A percentile compares a stretch with the other conserved stretches of the same genome.
phyloP scores from a whole-genome alignment of 2,888 invertebrate genomes.

The Agrilus mali region DNA sequence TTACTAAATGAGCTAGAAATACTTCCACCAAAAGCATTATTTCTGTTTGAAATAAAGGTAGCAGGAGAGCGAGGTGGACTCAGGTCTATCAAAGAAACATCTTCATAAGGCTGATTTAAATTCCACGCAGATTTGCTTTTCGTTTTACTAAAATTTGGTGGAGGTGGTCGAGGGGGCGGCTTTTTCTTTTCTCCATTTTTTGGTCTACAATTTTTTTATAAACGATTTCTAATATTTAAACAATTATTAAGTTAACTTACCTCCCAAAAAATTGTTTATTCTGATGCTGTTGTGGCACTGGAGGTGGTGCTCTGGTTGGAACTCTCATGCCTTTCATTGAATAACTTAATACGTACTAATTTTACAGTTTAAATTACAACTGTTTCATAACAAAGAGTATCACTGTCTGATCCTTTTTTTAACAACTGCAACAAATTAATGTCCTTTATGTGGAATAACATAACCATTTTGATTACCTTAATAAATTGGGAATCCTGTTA shows the following conservation, averaged over 20 bases:
- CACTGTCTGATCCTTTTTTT: no score
- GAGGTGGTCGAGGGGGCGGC: constrained; percentile 61
- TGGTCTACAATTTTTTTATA: background rate
- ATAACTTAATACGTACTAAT: constrained; percentile 7
- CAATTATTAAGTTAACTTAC: constrained; percentile 1
- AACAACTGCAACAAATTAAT: no score
- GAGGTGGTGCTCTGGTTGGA: constrained; percentile 17
- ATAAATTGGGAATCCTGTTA: no score
- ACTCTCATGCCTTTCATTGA: constrained; percentile 17
- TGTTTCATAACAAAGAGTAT: no score
- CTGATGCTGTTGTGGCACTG: constrained; percentile 10
- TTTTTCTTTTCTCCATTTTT: constrained; percentile 40
- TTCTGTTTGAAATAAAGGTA: constrained; percentile 27
- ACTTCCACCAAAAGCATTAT: constrained; percentile 27
- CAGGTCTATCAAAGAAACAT: constrained; percentile 39
- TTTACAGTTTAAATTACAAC: background rate
- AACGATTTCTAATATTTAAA: no score
- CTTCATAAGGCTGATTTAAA: constrained; percentile 24
- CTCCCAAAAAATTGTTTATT: constrained; percentile 5
- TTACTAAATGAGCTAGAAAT: constrained; percentile 32
- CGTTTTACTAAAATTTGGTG: constrained; percentile 39
- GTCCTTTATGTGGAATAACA: no score
- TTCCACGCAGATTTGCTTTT: constrained; percentile 29
- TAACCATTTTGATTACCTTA: no score
- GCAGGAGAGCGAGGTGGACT: constrained; percentile 35